phyloP scores from a whole-genome alignment of 2,113 vertebrate genomes.

The Poicephalus meyeri region DNA sequence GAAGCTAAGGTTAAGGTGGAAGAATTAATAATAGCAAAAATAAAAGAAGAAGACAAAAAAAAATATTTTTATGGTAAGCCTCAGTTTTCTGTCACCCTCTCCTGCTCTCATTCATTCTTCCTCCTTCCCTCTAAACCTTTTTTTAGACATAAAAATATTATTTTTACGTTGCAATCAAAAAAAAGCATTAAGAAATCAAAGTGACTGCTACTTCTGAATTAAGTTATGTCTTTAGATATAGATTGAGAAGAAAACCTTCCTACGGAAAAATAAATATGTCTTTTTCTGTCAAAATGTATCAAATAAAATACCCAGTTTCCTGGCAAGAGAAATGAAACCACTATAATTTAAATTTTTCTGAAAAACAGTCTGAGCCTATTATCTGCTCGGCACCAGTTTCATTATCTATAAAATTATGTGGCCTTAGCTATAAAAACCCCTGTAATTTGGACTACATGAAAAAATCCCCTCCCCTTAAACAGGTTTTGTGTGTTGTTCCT shows the following conservation, averaged over 20 bases:
- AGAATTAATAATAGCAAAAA: not conserved
- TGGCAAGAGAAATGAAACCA: not conserved
- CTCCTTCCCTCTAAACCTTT: not conserved
- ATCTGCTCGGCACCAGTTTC: not conserved
- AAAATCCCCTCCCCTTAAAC: not conserved
- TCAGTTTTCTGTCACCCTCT: not conserved
- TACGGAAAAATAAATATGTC: not conserved
- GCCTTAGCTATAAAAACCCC: conserved; percentile 24
- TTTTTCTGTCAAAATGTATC: not conserved
- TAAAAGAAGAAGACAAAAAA: not conserved
- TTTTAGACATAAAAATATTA: not conserved
- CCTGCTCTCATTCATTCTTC: not conserved
- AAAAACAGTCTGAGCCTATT: conserved; percentile 14
- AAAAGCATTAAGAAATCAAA: not conserved
- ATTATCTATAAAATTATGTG: conserved; percentile 32
- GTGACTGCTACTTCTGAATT: not conserved
- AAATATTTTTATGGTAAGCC: not conserved
- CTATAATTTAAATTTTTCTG: not conserved
- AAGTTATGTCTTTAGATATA: not conserved
- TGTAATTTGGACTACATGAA: not conserved
- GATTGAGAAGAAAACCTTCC: not conserved
- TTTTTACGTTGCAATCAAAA: not conserved
- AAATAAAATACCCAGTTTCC: not conserved
- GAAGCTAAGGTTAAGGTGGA: not conserved
- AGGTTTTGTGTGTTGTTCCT: not conserved